Conservation (phyloP, 2,113 vertebrate genomes). For the Gymnarchus niloticus region DNA sequence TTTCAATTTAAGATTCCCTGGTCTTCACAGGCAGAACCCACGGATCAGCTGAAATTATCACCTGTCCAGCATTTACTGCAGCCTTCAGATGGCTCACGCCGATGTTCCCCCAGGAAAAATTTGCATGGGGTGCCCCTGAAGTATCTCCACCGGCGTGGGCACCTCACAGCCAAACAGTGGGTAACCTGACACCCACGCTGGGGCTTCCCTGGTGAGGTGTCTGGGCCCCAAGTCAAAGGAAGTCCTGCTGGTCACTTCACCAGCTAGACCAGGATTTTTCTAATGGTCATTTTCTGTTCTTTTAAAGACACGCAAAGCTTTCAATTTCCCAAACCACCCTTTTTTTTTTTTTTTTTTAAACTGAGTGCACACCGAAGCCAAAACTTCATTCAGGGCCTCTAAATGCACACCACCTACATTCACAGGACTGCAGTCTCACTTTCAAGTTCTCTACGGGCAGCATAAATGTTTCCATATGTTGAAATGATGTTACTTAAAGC, state of each 20-base stretch:
- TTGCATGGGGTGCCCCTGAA: neutral
- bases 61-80: no score
- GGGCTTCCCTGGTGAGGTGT: neutral
- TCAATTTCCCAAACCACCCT: neutral
- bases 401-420: neutral
- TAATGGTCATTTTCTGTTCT: no score
- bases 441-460: neutral
- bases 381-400: neutral
- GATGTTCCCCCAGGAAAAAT: neutral
- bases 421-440: neutral
- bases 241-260: neutral
- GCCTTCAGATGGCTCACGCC: neutral
- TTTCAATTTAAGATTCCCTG: no score
- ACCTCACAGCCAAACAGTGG: neutral
- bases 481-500: neutral
- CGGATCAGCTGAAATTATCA: no score
- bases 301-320: neutral
- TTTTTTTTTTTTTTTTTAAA: no score
- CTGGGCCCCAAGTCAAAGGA: neutral
- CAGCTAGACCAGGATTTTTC: neutral
- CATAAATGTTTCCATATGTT: constrained; percentile 2
- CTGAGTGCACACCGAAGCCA: neutral
- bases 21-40: no score
- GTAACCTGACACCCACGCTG: neutral
- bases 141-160: neutral